These are phyloP conservation scores for Hucho hucho DNA, from an alignment of 2,113 vertebrate genomes.

Conservation along the genomic window DNA sequence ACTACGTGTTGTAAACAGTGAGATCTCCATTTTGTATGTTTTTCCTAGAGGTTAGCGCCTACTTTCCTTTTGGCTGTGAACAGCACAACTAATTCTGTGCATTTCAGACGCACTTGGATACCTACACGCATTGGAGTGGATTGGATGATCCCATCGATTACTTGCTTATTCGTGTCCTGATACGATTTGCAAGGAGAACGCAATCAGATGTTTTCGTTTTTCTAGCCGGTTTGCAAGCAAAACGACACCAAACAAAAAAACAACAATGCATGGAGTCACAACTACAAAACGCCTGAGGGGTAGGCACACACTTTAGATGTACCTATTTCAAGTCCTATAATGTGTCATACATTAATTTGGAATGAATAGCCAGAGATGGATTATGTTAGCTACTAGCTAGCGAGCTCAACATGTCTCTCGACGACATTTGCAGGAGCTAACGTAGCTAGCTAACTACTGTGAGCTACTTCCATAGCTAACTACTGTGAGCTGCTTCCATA, in stretches of 20 bases:
- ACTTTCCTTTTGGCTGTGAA: conserved; percentile 50
- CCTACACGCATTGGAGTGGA: conserved; percentile 5
- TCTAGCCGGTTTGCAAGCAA: conserved; percentile 44
- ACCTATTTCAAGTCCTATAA: not conserved
- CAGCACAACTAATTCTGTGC: conserved; percentile 23
- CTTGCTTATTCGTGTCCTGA: not conserved
- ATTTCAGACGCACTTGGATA: conserved; percentile 16
- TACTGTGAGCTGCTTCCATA: no score
- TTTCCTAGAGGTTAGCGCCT: conserved; percentile 73
- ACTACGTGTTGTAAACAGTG: conserved; percentile 52
- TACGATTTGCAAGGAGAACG: not conserved
- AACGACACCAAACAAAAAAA: conserved; percentile 43
- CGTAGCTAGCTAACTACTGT: no score
- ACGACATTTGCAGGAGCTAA: no score
- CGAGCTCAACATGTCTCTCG: not conserved
- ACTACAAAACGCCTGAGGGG: conserved; percentile 57
- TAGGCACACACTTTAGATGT: not conserved
- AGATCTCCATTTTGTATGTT: conserved; percentile 83
- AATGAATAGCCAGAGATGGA: not conserved
- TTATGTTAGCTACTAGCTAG: not conserved
- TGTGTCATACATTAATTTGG: not conserved
- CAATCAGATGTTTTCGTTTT: conserved; percentile 37
- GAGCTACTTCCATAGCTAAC: no score
- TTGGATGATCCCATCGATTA: not conserved
- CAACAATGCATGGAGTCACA: conserved; percentile 64